Evolutionary conservation across 2,888 invertebrate genomes (phyloP).

Genomic region (Spilarctia lutea): DNA sequence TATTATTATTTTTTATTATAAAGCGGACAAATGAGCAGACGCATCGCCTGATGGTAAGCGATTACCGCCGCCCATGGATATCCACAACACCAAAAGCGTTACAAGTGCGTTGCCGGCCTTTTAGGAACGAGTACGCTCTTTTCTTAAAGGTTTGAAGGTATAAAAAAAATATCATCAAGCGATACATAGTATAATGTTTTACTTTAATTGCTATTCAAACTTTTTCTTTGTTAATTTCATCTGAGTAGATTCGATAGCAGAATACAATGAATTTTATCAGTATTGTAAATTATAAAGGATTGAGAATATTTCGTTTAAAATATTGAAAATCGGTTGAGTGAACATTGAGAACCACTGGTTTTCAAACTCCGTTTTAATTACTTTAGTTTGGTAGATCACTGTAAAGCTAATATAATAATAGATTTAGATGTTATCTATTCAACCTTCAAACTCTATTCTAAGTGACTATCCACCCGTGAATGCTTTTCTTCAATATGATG

Average conservation of each 20-base stretch:
- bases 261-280: constrained; percentile 4
- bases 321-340: constrained; percentile 7
- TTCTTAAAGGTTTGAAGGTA: no score
- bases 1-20: no score
- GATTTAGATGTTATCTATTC: not conserved
- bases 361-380: constrained; percentile 7
- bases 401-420: not conserved
- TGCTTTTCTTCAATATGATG: no score
- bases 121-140: no score
- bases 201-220: no score
- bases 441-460: not conserved
- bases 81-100: no score
- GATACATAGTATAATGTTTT: no score
- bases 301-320: constrained; percentile 2
- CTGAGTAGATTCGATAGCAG: constrained; percentile 7
- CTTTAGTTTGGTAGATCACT: constrained; percentile 1
- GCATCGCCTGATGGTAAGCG: no score
- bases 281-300: constrained; percentile 12
- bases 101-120: no score
- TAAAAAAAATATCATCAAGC: no score
- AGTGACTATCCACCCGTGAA: not conserved
- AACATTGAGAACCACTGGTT: constrained; percentile 9
- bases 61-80: no score
- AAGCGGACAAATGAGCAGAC: no score
- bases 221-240: not conserved